A percentile compares a stretch with the other conserved stretches of the same genome.
These are phyloP conservation scores for Lycocorax pyrrhopterus DNA, from an alignment of 2,113 vertebrate genomes.

Conservation along the genomic window DNA sequence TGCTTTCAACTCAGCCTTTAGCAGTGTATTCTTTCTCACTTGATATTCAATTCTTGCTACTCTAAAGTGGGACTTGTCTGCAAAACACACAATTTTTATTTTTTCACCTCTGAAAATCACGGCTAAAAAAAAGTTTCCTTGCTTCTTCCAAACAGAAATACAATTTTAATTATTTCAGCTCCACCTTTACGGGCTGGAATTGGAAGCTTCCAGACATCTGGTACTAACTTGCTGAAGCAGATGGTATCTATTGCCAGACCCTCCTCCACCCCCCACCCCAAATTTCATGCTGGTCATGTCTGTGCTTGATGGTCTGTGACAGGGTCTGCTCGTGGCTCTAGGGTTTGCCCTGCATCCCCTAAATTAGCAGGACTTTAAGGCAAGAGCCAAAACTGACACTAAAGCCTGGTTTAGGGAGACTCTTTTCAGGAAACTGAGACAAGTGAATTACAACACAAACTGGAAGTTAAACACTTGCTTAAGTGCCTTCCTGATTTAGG, in stretches of 20 bases:
- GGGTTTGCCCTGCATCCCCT: not conserved
- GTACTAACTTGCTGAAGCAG: slow-evolving; percentile 34
- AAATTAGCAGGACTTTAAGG: not conserved
- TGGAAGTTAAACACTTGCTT: not conserved
- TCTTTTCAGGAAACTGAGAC: not conserved
- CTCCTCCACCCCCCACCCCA: not conserved
- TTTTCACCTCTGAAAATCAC: not conserved
- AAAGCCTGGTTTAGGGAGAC: not conserved
- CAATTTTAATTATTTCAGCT: slow-evolving; percentile 10
- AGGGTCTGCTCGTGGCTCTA: not conserved
- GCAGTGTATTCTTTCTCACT: not conserved
- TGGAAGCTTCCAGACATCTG: slow-evolving; percentile 30
- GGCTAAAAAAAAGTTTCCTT: not conserved
- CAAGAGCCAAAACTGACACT: not conserved
- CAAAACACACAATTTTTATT: not conserved
- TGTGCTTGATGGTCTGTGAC: not conserved
- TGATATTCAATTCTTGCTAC: not conserved
- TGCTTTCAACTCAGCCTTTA: not conserved
- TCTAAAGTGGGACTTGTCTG: not conserved
- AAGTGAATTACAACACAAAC: not conserved
- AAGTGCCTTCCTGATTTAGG: not conserved
- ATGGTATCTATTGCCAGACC: slow-evolving; percentile 22
- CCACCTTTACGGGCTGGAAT: slow-evolving; percentile 23
- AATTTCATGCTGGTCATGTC: slow-evolving; percentile 20
- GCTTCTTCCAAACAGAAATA: not conserved